Conservation (phyloP, 2,797 vertebrate genomes). For the Nyctibius grandis region DNA sequence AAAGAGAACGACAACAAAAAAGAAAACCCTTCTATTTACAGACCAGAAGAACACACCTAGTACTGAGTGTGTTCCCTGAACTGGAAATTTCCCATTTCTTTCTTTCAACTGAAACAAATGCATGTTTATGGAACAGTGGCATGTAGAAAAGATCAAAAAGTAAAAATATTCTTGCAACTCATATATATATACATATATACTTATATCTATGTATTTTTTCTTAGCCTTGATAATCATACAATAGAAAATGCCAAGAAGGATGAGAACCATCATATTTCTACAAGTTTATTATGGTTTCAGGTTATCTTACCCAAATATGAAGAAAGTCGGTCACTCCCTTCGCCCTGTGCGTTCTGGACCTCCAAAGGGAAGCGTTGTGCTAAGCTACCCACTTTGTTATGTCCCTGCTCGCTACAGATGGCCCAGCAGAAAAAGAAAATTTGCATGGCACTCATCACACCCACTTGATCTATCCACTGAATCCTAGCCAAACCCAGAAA, state of each 20-base stretch:
- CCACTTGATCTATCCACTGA: background rate
- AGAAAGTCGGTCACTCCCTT: background rate
- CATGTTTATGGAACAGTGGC: background rate
- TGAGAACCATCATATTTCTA: background rate
- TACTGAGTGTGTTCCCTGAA: background rate
- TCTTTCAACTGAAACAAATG: background rate
- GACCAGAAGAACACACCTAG: background rate
- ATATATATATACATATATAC: background rate
- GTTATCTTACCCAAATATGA: conserved; percentile 27
- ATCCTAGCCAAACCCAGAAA: background rate
- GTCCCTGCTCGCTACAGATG: background rate
- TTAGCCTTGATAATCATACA: background rate
- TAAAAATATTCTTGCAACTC: background rate
- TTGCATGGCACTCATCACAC: conserved; percentile 49
- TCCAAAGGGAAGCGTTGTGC: background rate
- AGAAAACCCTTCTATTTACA: background rate
- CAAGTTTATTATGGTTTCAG: background rate
- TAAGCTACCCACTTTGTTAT: background rate
- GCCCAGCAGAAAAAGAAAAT: conserved; percentile 29
- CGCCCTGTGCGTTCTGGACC: background rate
- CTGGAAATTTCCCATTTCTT: background rate
- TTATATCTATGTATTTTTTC: background rate
- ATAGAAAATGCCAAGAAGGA: background rate
- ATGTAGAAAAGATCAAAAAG: background rate
- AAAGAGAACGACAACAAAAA: background rate